phyloP scores from a whole-genome alignment of 2,888 invertebrate genomes.

The Hemithea aestivaria region DNA sequence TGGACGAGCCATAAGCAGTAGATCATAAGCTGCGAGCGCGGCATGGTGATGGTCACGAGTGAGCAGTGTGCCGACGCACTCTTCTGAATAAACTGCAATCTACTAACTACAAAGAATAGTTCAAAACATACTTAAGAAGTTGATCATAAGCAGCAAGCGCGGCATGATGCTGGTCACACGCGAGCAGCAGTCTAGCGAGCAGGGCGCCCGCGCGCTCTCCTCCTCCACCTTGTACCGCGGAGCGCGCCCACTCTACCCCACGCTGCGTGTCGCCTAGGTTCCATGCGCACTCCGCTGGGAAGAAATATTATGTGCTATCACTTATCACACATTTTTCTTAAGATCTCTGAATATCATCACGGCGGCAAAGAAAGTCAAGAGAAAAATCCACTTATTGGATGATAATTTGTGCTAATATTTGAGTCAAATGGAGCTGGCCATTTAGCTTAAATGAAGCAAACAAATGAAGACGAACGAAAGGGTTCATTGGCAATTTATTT shows the following conservation, averaged over 20 bases:
- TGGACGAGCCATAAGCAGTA: slow-evolving; percentile 84
- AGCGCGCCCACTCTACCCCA: slow-evolving; percentile 85
- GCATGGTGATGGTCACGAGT: slow-evolving; percentile 82
- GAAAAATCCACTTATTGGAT: no score
- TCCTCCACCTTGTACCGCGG: slow-evolving; percentile 85
- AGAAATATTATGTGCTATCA: background rate
- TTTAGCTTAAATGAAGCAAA: no score
- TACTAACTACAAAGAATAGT: no score
- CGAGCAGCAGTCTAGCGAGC: slow-evolving; percentile 83
- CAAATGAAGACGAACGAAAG: no score
- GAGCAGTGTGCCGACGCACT: no score
- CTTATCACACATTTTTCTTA: no score
- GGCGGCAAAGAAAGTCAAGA: no score
- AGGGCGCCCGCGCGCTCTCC: slow-evolving; percentile 86
- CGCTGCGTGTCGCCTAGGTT: slow-evolving; percentile 82
- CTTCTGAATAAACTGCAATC: no score
- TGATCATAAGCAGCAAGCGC: slow-evolving; percentile 86
- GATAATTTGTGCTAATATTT: no score
- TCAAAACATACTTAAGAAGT: slow-evolving; percentile 82
- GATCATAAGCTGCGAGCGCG: slow-evolving; percentile 85
- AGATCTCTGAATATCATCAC: no score
- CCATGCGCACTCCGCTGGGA: slow-evolving; percentile 85
- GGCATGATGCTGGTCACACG: slow-evolving; percentile 82
- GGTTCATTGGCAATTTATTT: no score
- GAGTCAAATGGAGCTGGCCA: no score